Conservation (phyloP, 37 sponge, comb jelly and placozoan genomes). For the Corticium candelabrum region DNA sequence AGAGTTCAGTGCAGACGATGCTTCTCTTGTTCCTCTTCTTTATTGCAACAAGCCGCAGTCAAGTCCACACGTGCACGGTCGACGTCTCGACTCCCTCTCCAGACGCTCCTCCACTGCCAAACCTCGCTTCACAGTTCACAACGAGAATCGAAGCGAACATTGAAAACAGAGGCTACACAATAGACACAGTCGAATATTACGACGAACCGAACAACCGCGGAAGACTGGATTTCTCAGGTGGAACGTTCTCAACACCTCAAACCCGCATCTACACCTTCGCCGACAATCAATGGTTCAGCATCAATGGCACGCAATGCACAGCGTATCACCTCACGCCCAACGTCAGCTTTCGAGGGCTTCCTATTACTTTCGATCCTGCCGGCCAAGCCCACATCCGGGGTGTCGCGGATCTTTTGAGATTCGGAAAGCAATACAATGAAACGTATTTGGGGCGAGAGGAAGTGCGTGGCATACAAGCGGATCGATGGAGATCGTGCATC, state of each 20-base stretch:
- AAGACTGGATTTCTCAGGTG: background rate
- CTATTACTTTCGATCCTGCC: background rate
- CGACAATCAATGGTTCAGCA: background rate
- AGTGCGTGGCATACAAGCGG: background rate
- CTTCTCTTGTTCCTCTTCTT: slow-evolving; percentile 6
- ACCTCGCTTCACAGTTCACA: background rate
- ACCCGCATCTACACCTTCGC: slow-evolving; percentile 1
- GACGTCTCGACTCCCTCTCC: background rate
- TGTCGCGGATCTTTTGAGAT: background rate
- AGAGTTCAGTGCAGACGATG: too few species aligned
- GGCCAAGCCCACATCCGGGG: background rate
- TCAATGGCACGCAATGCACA: background rate
- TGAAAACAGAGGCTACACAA: background rate
- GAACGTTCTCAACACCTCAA: background rate
- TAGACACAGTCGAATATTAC: background rate
- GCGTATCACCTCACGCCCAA: background rate
- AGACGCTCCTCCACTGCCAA: background rate
- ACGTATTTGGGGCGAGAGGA: background rate
- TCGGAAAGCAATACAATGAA: background rate
- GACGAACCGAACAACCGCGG: background rate
- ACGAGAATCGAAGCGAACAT: background rate
- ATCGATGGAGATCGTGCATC: background rate
- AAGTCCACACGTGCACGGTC: background rate
- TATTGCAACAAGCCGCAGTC: background rate
- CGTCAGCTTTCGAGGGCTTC: background rate